Conservation (phyloP, 2,113 vertebrate genomes). For the Apeltes quadracus region DNA sequence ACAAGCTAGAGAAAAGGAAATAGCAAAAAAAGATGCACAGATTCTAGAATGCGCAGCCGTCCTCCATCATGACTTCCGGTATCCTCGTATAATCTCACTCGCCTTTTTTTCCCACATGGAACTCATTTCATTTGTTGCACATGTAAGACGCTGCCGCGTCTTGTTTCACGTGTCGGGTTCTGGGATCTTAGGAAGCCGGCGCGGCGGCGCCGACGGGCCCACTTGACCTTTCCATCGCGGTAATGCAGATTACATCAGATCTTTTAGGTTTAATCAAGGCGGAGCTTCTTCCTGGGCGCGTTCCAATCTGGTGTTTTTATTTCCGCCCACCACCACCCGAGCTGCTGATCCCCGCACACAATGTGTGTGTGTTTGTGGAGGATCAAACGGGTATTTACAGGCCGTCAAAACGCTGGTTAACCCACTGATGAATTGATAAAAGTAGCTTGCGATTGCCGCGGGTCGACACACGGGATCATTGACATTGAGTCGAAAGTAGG, state of each 20-base stretch:
- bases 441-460: slow-evolving; percentile 3
- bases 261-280: slow-evolving; percentile 4
- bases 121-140: too few species aligned
- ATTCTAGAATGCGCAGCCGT: too few species aligned
- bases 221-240: background rate
- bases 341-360: too few species aligned
- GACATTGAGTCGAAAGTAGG: slow-evolving; percentile 11
- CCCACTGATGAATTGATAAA: background rate
- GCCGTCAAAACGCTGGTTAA: background rate
- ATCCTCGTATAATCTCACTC: too few species aligned
- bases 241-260: background rate
- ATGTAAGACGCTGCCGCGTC: too few species aligned
- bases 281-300: background rate
- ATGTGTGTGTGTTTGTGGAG: background rate
- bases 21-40: too few species aligned
- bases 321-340: too few species aligned
- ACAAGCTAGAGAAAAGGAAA: background rate
- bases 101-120: too few species aligned
- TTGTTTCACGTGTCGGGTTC: too few species aligned
- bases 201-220: background rate
- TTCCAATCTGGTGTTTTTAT: background rate
- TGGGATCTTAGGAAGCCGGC: too few species aligned
- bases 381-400: background rate
- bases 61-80: too few species aligned
- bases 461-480: slow-evolving; percentile 28